phyloP scores from a whole-genome alignment of 2,888 invertebrate genomes.

The Temnothorax ravouxi region DNA sequence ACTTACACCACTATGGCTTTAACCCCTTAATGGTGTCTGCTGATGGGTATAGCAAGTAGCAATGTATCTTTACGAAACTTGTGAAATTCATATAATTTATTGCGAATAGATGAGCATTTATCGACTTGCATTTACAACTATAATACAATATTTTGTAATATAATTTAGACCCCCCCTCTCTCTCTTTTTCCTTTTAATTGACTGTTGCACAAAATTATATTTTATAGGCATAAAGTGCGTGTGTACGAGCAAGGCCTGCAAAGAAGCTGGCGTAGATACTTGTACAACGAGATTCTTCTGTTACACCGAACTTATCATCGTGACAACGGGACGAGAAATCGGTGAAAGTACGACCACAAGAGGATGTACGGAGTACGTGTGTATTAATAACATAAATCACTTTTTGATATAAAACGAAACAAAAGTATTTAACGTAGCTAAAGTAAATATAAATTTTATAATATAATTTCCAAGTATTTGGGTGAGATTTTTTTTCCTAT shows the following conservation, averaged over 20 bases:
- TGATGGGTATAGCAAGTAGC: no score
- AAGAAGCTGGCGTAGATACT: conserved; percentile 76
- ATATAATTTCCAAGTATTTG: neutral
- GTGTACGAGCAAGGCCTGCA: conserved; percentile 81
- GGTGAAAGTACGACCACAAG: conserved; percentile 74
- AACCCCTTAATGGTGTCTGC: no score
- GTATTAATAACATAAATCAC: conserved; percentile 29
- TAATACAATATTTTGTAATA: no score
- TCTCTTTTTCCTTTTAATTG: neutral
- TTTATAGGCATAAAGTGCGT: conserved; percentile 78
- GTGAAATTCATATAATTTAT: neutral
- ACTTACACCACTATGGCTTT: no score
- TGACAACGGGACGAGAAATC: conserved; percentile 62
- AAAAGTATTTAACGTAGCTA: neutral
- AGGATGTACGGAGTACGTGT: conserved; percentile 82
- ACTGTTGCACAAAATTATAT: neutral
- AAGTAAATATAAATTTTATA: neutral
- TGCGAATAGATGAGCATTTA: neutral
- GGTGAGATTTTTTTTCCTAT: neutral
- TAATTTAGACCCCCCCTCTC: neutral
- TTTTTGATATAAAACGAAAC: neutral
- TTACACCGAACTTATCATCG: conserved; percentile 81
- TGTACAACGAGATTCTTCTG: conserved; percentile 80
- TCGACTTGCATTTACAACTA: neutral
- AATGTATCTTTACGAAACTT: neutral